Conservation (phyloP, 2,797 vertebrate genomes). For the Synaphobranchus kaupii region DNA sequence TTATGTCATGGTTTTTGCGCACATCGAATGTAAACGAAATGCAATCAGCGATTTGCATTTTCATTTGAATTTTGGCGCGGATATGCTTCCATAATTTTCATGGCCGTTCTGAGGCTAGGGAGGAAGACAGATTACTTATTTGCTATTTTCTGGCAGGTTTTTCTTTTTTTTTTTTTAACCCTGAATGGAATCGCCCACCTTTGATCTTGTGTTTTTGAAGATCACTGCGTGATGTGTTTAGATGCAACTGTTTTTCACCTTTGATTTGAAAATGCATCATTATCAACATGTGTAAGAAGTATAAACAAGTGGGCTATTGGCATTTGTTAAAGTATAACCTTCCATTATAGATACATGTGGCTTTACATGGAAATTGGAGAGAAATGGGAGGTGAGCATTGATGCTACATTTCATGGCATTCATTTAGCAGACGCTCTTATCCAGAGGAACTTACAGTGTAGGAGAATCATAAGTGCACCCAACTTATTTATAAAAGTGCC, state of each 20-base stretch:
- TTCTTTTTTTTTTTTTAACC: too few relatives aligned
- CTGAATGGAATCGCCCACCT: background rate
- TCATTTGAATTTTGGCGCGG: too few relatives aligned
- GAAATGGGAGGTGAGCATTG: background rate
- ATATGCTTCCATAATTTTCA: too few relatives aligned
- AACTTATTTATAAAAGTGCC: background rate
- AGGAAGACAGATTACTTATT: background rate
- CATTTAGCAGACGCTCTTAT: background rate
- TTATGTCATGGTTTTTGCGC: too few relatives aligned
- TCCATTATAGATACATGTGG: background rate
- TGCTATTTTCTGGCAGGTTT: background rate
- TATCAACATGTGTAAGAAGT: background rate
- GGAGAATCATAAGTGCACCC: background rate
- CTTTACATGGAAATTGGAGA: background rate
- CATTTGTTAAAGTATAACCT: background rate
- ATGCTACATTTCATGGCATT: background rate
- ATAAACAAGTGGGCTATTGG: background rate
- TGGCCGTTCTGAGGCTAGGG: background rate
- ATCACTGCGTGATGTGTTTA: background rate
- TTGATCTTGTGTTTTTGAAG: background rate
- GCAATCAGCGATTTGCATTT: too few relatives aligned
- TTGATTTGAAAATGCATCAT: background rate
- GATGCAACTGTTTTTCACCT: background rate
- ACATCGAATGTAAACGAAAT: too few relatives aligned
- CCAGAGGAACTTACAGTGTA: background rate